These are phyloP conservation scores for Phrynosoma platyrhinos DNA, from an alignment of 2,113 vertebrate genomes.

Conservation along the genomic window DNA sequence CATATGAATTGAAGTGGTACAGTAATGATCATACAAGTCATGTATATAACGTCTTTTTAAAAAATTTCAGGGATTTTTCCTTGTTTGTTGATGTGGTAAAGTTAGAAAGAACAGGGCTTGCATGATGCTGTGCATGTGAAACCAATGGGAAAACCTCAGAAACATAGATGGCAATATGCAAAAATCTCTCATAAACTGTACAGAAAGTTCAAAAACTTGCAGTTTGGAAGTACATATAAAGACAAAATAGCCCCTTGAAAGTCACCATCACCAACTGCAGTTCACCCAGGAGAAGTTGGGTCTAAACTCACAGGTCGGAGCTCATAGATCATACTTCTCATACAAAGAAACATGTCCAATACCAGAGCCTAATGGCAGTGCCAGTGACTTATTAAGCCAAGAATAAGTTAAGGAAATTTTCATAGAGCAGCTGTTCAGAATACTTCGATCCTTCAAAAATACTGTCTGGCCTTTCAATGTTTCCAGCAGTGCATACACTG, in stretches of 20 bases:
- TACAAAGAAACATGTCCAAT: constrained; percentile 56
- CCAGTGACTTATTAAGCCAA: constrained; percentile 73
- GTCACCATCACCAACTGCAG: constrained; percentile 56
- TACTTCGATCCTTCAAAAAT: constrained; percentile 65
- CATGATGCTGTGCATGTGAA: constrained; percentile 81
- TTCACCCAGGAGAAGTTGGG: constrained; percentile 58
- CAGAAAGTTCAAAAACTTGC: constrained; percentile 86
- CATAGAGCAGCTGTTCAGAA: constrained; percentile 72
- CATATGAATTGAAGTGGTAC: constrained; percentile 69
- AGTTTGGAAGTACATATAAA: constrained; percentile 86
- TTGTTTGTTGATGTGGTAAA: constrained; percentile 39
- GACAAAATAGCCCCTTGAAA: constrained; percentile 80
- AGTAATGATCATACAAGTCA: constrained; percentile 67
- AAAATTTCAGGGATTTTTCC: constrained; percentile 45
- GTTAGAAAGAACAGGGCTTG: constrained; percentile 78
- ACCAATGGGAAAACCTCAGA: constrained; percentile 74
- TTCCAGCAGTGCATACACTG: constrained; percentile 55
- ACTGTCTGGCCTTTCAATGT: constrained; percentile 59
- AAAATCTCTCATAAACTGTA: constrained; percentile 87
- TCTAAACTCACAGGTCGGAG: constrained; percentile 58
- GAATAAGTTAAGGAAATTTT: constrained; percentile 60
- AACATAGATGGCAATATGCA: constrained; percentile 79
- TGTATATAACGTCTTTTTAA: constrained; percentile 52
- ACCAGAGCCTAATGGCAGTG: constrained; percentile 67
- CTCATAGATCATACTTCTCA: constrained; percentile 56